Base-by-base conservation (phyloP, 2,888 invertebrate species). In the Eucera pruinosa region DNA sequence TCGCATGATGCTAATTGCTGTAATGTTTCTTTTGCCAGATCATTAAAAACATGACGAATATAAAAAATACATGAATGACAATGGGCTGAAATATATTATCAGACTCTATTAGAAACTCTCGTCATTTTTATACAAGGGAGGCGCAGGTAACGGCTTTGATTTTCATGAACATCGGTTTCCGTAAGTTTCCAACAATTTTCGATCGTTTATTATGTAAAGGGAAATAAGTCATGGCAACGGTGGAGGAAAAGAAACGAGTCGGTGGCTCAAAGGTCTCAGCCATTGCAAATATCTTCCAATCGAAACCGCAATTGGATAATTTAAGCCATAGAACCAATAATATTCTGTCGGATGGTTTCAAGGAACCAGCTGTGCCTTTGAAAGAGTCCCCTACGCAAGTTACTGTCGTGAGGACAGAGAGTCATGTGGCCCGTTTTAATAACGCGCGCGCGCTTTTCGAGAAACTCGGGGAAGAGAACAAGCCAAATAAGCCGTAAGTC, bases 401-500 rank as follows among this genome's bases (percentile, higher is more conserved):
- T 45, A 95, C 96, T 13, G 96, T 97, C 54, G 96, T 96, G 74
- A 94, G 97, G 80, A 97, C 97, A 20, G 97, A 97, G 93, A 97
- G 97, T 88, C 97, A 97, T 91, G 95, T 97, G 88, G 96, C 97
- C n/a, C 94, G 97, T 78, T 98, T 98, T 92, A 97, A 98, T 92
- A 97, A 96, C 92, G 98, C 98, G 2, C 94, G 97, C 79, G 98
- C 98, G 48, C 94, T 98, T 69, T 98, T 98, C 92, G 98, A 98
- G 92, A 97, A 97, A 90, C 94, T 98, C 81, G 96, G 97, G 86
- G 94, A 96, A 92, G 96, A 96, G 91, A 95, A 95, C 92, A 94
- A 95, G 84, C 93, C 94, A 30, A 89, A 85, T 80, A 87, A 82
- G 83, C 90, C 87, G 91, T 90, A 86, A 90, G 90, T 86, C 7